A percentile compares a stretch with the other conserved stretches of the same genome.
These are phyloP conservation scores for Drosophila acutilabella DNA, from an alignment of 2,888 invertebrate genomes.

Conservation along the genomic window DNA sequence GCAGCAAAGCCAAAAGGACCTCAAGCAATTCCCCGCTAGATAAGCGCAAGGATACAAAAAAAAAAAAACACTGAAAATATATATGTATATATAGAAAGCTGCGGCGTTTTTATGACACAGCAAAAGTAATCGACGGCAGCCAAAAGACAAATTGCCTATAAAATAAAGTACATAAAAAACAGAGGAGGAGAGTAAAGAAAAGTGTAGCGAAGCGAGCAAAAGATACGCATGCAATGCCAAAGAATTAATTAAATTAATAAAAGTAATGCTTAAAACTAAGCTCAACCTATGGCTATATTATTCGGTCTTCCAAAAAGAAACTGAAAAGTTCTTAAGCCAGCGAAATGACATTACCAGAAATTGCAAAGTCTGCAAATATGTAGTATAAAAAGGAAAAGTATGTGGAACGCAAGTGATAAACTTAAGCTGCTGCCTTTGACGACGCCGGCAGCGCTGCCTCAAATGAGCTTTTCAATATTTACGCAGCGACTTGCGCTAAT, in stretches of 20 bases:
- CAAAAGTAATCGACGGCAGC: slow-evolving; percentile 49
- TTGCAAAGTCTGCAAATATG: slow-evolving; percentile 17
- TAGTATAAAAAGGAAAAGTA: neutral
- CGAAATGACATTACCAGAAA: slow-evolving; percentile 24
- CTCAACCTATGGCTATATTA: neutral
- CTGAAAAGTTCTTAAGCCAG: slow-evolving; percentile 17
- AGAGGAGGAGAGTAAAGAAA: slow-evolving; percentile 7
- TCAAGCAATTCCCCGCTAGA: slow-evolving; percentile 43
- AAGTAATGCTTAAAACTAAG: neutral
- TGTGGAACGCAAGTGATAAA: slow-evolving; percentile 26
- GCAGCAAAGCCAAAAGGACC: slow-evolving; percentile 24
- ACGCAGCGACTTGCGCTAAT: slow-evolving; percentile 74
- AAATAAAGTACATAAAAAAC: slow-evolving; percentile 65
- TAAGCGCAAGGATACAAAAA: slow-evolving; percentile 53
- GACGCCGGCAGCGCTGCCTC: slow-evolving; percentile 45
- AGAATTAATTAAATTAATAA: slow-evolving; percentile 5
- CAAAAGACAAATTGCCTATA: slow-evolving; percentile 71
- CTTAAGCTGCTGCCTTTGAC: slow-evolving; percentile 27
- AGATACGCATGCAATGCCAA: slow-evolving; percentile 14
- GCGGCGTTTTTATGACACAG: slow-evolving; percentile 62
- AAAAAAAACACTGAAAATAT: neutral
- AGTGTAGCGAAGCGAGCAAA: slow-evolving; percentile 16
- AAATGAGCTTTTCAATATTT: slow-evolving; percentile 75
- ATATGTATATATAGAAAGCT: slow-evolving; percentile 6
- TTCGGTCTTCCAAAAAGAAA: neutral